A percentile compares a stretch with the other conserved stretches of the same genome.
phyloP scores from a whole-genome alignment of 1,140 invertebrate species.

The Pogonomyrmex barbatus region DNA sequence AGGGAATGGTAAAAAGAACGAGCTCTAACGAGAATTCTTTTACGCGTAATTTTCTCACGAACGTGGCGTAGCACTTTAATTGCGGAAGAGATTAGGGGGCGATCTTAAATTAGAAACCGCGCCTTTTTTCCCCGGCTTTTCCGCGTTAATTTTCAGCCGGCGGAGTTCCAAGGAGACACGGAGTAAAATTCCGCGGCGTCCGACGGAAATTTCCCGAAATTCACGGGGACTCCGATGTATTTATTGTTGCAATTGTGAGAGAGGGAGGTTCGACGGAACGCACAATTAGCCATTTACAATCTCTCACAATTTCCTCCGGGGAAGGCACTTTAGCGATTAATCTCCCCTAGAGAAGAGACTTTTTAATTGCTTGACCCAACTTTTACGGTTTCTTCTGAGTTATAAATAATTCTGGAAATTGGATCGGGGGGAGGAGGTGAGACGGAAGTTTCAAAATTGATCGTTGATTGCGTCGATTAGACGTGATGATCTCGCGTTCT shows the following conservation, averaged over 20 bases:
- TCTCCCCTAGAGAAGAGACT: conserved; percentile 12
- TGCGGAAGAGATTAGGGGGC: conserved; percentile 65
- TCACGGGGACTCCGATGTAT: conserved; percentile 11
- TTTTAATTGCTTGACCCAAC: conserved; percentile 23
- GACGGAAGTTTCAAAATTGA: neutral
- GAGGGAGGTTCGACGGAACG: neutral
- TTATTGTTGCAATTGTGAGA: conserved; percentile 15
- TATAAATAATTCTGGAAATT: conserved; percentile 9
- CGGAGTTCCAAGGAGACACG: conserved; percentile 5
- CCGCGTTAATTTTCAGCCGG: conserved; percentile 25
- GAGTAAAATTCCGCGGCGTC: conserved; percentile 26
- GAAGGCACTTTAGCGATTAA: conserved; percentile 34
- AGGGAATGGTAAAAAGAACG: conserved; percentile 42
- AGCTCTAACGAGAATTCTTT: conserved; percentile 65
- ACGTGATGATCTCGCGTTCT: neutral
- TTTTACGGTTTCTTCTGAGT: neutral
- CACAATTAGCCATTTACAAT: conserved; percentile 26
- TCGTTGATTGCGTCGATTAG: neutral
- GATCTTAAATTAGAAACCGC: conserved; percentile 67
- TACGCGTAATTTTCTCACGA: conserved; percentile 63
- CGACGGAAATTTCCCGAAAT: conserved; percentile 24
- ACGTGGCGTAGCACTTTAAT: conserved; percentile 68
- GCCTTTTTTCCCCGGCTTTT: conserved; percentile 12
- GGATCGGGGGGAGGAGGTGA: neutral
- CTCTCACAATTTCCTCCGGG: neutral